These are phyloP conservation scores for Hydrophis major DNA, from an alignment of 2,797 vertebrate species.

Conservation along the genomic window DNA sequence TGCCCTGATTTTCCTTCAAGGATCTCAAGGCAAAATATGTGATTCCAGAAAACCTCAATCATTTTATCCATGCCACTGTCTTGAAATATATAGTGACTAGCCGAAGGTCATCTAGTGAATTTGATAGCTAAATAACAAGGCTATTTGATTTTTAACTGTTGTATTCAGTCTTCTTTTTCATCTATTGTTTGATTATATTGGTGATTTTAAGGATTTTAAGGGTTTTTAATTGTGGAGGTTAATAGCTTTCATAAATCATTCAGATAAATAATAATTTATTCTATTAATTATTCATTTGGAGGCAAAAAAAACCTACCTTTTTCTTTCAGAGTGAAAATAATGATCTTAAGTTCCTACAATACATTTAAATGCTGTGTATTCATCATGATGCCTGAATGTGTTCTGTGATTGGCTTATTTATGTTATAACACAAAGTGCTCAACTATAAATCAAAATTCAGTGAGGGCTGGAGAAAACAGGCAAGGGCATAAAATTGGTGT, in stretches of 20 bases:
- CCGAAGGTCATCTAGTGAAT: background rate
- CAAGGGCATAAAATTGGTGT: background rate
- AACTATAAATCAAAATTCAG: background rate
- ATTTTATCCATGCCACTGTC: background rate
- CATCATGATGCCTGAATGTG: background rate
- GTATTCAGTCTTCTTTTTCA: background rate
- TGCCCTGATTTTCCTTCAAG: background rate
- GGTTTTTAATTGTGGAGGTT: constrained; percentile 3
- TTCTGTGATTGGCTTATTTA: background rate
- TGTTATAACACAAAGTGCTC: background rate
- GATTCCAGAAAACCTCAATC: background rate
- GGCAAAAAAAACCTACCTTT: background rate
- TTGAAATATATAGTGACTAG: background rate
- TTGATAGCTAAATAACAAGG: background rate
- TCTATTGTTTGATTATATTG: background rate
- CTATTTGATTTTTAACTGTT: background rate
- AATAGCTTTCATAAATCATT: background rate
- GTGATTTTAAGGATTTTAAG: background rate
- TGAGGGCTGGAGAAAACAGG: background rate
- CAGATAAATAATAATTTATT: background rate
- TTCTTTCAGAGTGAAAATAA: background rate
- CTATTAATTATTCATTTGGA: constrained; percentile 1
- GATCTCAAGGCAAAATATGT: background rate
- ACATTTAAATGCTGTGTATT: background rate
- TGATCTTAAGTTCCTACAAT: background rate